Base-by-base conservation (phyloP, 2,797 vertebrate genomes). In the Eulemur rubriventer region DNA sequence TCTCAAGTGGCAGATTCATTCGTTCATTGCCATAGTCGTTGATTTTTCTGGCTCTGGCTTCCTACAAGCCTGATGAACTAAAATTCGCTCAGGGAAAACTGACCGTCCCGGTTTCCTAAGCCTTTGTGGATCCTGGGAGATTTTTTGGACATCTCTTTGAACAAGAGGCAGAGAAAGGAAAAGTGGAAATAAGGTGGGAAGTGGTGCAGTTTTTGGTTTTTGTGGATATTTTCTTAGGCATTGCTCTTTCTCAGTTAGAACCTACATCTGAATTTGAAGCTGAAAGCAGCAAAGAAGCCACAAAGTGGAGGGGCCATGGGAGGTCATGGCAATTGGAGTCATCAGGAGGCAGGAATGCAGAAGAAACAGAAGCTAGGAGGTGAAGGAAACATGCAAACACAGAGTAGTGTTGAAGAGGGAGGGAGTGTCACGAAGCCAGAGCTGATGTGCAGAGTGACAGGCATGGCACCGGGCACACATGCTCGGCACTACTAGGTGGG, bases 401-500 rank as follows among this genome's bases (percentile, higher is more conserved):
- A 65, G 63, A 72, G 69, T 14, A 8, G 18, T 0, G 0, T 1
- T 18, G 17, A 26, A 12, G 69, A 14, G 67, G 72, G 69, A 52
- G 2, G 17, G 30, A 0, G 7, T 7, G 50, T 33, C 41, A 1
- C 3, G 69, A 73, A 59, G 65, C 24, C n/a, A 33, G 57, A n/a
- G 85, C 14, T 22, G 52, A 11, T 6, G 43, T 18, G 17, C 30
- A 8, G 48, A 75, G n/a, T 0, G 22, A 65, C 3, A 7, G 41
- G 87, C 0, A 8, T 14, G 69, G 2, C 46, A 6, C 2, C 9
- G 50, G 7, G 22, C 6, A 13, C 14, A 20, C 18, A 48, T 2
- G 3, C n/a, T 11, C 8, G 9, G 1, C 70, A 10, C n/a, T 14
- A 0, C 16, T 22, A 1, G 65, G 14, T 14, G n/a, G 38, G 41